A percentile compares a stretch with the other conserved stretches of the same genome.
These are phyloP conservation scores for Stenodera caucasica DNA, from an alignment of 2,888 invertebrate genomes.

Conservation along the genomic window DNA sequence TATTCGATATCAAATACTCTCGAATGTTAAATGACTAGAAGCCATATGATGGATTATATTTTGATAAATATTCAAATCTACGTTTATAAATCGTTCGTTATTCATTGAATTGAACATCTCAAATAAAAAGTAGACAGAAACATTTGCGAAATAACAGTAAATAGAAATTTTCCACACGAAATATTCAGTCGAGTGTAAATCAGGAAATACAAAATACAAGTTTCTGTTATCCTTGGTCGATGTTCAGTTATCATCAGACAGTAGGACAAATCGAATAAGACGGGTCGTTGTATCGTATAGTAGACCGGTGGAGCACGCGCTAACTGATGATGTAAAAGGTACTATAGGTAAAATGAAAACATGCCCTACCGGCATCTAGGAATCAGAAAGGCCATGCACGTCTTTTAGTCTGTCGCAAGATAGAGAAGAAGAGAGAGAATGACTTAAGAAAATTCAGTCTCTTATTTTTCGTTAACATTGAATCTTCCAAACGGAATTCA, in stretches of 20 bases:
- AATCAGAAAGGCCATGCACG: slow-evolving; percentile 52
- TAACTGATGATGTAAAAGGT: slow-evolving; percentile 38
- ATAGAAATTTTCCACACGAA: not conserved
- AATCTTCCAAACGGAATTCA: slow-evolving; percentile 41
- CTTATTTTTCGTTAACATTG: slow-evolving; percentile 4
- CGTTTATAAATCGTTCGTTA: no score
- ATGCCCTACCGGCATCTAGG: slow-evolving; percentile 47
- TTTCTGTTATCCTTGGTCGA: not conserved
- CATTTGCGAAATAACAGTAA: not conserved
- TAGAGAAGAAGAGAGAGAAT: no score
- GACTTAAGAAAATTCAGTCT: slow-evolving; percentile 30
- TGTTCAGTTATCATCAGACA: slow-evolving; percentile 8
- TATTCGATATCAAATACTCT: no score
- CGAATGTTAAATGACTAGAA: no score
- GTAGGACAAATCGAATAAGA: slow-evolving; percentile 27
- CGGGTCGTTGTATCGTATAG: slow-evolving; percentile 21
- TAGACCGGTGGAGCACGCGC: slow-evolving; percentile 17
- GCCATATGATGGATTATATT: no score
- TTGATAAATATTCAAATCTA: no score
- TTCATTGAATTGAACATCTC: not conserved
- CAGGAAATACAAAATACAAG: slow-evolving; percentile 12
- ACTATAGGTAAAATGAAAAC: slow-evolving; percentile 43
- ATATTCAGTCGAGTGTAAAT: not conserved
- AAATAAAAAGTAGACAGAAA: not conserved
- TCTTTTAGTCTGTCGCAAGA: slow-evolving; percentile 48